These are phyloP conservation scores for Whitmania pigra DNA, from an alignment of 1,140 invertebrate species.

Conservation along the genomic window DNA sequence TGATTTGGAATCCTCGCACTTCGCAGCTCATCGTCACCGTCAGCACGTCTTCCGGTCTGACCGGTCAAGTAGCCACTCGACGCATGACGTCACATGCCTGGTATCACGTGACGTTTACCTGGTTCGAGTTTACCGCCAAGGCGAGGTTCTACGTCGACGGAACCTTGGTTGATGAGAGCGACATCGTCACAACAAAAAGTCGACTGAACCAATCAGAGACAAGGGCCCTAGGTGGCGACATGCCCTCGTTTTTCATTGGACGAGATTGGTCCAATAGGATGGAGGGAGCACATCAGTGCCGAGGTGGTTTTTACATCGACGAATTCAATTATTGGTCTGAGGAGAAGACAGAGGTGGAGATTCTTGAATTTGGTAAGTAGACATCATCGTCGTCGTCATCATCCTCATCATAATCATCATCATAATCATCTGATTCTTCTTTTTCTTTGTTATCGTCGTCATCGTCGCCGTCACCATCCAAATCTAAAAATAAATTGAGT, in stretches of 20 bases:
- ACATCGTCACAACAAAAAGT: background rate
- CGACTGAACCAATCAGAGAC: background rate
- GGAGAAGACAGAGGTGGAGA: background rate
- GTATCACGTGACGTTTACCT: slow-evolving; percentile 7
- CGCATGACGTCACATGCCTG: background rate
- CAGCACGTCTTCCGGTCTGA: background rate
- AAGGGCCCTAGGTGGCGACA: background rate
- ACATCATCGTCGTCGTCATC: no score
- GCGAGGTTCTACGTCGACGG: background rate
- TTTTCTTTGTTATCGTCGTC: no score
- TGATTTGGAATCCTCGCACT: background rate
- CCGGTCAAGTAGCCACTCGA: background rate
- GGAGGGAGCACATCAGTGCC: background rate
- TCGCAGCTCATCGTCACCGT: background rate
- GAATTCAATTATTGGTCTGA: slow-evolving; percentile 4
- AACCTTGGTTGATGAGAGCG: background rate
- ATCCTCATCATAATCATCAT: no score
- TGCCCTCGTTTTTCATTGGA: background rate
- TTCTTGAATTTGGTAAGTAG: background rate
- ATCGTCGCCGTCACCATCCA: no score
- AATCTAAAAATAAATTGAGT: no score
- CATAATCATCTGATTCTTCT: no score
- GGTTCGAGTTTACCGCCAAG: background rate
- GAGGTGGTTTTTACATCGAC: slow-evolving; percentile 1
- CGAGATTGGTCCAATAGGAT: background rate